Percentiles rank a stretch among this genome's conserved stretches.
Evolutionary conservation across 2,797 vertebrate genomes (phyloP).

Genomic region (Craterocephalus amniculus): DNA sequence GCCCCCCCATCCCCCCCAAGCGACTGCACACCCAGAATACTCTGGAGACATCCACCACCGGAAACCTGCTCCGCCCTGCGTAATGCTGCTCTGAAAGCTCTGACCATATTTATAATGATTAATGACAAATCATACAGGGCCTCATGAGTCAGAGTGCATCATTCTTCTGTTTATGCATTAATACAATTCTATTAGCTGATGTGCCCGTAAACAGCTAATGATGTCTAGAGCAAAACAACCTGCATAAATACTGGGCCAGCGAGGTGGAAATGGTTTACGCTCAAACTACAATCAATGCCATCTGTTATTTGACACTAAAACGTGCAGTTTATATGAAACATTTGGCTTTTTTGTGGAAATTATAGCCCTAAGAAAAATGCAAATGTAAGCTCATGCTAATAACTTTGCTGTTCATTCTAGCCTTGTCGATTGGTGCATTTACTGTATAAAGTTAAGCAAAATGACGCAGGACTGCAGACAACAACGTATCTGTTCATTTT

Average conservation of each 20-base stretch:
- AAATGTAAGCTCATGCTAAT: background rate
- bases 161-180: constrained; percentile 52
- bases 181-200: constrained; percentile 50
- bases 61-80: constrained; percentile 35
- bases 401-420: background rate
- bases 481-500: background rate
- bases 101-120: constrained; percentile 42
- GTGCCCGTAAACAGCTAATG: constrained; percentile 46
- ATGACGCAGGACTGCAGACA: background rate
- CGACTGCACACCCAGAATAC: constrained; percentile 34
- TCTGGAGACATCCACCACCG: constrained; percentile 18
- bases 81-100: constrained; percentile 46
- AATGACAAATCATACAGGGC: constrained; percentile 52
- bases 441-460: background rate
- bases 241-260: background rate
- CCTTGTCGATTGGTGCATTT: background rate
- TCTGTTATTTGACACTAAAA: background rate
- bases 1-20: constrained; percentile 33
- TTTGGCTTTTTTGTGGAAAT: background rate
- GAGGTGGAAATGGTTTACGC: constrained; percentile 12
- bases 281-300: background rate
- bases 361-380: background rate
- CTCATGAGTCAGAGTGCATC: constrained; percentile 41
- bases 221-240: constrained; percentile 44
- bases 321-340: background rate